Conservation (phyloP, 2,888 invertebrate species). For the Ophion obscuratus region DNA sequence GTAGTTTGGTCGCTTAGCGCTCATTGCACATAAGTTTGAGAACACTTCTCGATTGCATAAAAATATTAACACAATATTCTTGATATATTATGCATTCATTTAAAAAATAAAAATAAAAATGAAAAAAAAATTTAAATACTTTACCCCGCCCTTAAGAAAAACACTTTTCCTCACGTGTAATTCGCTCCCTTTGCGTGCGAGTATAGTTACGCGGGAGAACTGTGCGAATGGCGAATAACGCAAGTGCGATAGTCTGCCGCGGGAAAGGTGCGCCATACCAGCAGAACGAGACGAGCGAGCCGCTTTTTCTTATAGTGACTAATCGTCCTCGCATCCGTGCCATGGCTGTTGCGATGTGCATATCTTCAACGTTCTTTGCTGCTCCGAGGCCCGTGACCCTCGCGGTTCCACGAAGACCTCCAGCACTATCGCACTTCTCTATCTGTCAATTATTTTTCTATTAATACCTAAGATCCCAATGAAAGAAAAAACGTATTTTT, state of each 20-base stretch:
- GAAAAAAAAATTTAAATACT: no score
- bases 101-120: no score
- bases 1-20: no score
- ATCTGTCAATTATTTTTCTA: constrained; percentile 30
- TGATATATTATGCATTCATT: no score
- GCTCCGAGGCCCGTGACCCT: constrained; percentile 58
- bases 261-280: constrained; percentile 59
- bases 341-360: constrained; percentile 61
- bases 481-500: neutral
- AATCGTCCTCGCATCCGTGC: constrained; percentile 66
- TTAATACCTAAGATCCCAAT: neutral
- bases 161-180: neutral
- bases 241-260: constrained; percentile 38
- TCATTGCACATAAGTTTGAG: no score
- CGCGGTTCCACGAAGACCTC: constrained; percentile 49
- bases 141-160: no score
- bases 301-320: constrained; percentile 62
- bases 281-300: constrained; percentile 35
- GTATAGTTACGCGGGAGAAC: neutral
- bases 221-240: constrained; percentile 3
- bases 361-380: constrained; percentile 38
- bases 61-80: no score
- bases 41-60: no score
- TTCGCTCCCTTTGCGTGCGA: neutral
- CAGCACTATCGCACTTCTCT: constrained; percentile 26